Evolutionary conservation across 92 coral and sea anemone species (phyloP), one percentile per base, ranked within the genome.

Genomic region (Parazoanthus darwini): DNA sequence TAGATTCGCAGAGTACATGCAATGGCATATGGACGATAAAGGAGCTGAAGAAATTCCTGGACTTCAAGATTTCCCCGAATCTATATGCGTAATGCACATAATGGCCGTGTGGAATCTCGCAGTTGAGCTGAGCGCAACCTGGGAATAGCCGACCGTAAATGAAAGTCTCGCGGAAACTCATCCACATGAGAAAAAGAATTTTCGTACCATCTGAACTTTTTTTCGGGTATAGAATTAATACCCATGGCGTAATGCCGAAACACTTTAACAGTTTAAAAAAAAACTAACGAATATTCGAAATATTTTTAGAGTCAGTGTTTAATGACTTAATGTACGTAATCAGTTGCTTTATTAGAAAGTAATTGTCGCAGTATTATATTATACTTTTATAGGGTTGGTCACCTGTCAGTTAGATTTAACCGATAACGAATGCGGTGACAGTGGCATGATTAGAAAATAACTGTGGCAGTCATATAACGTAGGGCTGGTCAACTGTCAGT

Each of bases 101-200:
- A 85, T 92, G 79, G 56, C 82, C 80, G 91, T 89, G 79, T 92
- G 94, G 94, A 76, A 77, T 42, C 77, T 89, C 20, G 74, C 92
- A 2, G 88, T 92, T 51, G 93, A 88, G n/a, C 86, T 90, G 86
- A 58, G 85, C 58, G 80, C 86, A 35, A 87, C 44, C 66, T 89
- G 87, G 59, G 68, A 89, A 65, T 78, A 67, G 33, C 33, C 33
- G 43, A 75, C 29, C 11, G 79, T 10, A 20, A 39, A 20, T 18
- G 58, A 77, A 15, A 43, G 50, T 77, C 15, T 23, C 22, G 14
- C 43, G 25, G 26, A 43, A 37, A 36, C 43, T 18, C 44, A 5
- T 9, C 6, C 3, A 38, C 25, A 42, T 38, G 0, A n/a, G 59
- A 39, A 71, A n/a, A 11, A 15, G 76, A 25, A 8, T 37, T 33